These are phyloP conservation scores for Macrophya annulata DNA, from an alignment of 2,888 invertebrate species.

Conservation along the genomic window DNA sequence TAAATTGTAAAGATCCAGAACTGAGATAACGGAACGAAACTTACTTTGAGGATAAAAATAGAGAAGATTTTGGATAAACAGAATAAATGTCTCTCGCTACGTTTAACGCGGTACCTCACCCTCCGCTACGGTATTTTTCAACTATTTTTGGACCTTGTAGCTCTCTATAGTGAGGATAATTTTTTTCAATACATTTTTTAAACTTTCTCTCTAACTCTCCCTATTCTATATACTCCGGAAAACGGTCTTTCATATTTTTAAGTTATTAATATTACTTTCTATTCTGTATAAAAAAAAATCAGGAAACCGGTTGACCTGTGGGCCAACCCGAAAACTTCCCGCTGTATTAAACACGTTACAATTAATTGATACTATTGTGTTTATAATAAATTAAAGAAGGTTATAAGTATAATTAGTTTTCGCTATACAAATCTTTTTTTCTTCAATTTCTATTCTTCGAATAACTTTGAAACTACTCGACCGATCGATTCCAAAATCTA, in stretches of 20 bases:
- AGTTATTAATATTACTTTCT: neutral
- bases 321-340: too few species aligned
- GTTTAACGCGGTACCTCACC: slow-evolving; percentile 50
- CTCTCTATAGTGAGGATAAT: neutral
- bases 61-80: slow-evolving; percentile 57
- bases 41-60: slow-evolving; percentile 56
- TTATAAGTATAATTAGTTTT: too few species aligned
- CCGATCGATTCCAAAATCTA: too few species aligned
- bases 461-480: too few species aligned
- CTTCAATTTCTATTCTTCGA: too few species aligned
- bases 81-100: slow-evolving; percentile 56
- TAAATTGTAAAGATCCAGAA: slow-evolving; percentile 43
- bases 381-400: too few species aligned
- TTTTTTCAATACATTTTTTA: slow-evolving; percentile 16
- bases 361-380: too few species aligned
- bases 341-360: too few species aligned
- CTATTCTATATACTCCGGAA: neutral
- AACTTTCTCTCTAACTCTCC: neutral
- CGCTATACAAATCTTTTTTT: too few species aligned
- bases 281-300: too few species aligned
- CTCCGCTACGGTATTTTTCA: slow-evolving; percentile 44
- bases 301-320: too few species aligned
- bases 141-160: slow-evolving; percentile 28
- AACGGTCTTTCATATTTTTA: neutral
- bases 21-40: slow-evolving; percentile 24